phyloP scores from a whole-genome alignment of 2,797 vertebrate species.

The Pseudomugil gertrudae region DNA sequence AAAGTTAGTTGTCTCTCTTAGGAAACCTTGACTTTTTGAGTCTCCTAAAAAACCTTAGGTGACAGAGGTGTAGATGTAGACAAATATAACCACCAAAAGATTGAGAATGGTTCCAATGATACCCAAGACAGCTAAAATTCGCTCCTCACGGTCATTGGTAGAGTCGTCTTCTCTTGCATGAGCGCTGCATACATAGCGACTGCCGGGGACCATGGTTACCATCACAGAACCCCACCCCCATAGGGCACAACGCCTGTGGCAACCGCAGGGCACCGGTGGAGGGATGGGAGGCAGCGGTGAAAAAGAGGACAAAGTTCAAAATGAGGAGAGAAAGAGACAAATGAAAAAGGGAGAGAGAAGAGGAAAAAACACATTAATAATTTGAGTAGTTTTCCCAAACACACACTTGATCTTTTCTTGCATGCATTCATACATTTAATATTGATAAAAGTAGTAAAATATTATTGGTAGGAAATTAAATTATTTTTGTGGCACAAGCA shows the following conservation, averaged over 20 bases:
- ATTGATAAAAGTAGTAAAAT: neutral
- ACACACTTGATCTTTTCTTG: neutral
- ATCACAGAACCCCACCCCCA: conserved; percentile 81
- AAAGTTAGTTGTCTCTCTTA: conserved; percentile 20
- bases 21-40: conserved; percentile 1
- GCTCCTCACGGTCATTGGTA: conserved; percentile 81
- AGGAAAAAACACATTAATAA: conserved; percentile 32
- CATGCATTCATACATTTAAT: conserved; percentile 10
- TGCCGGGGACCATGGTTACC: conserved; percentile 85
- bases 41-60: conserved; percentile 55
- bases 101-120: conserved; percentile 87
- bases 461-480: conserved; percentile 7
- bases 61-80: conserved; percentile 83
- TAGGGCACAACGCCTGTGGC: conserved; percentile 68
- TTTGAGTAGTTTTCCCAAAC: conserved; percentile 13
- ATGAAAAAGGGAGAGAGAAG: conserved; percentile 1
- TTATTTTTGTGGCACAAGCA: conserved; percentile 11
- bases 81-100: conserved; percentile 83
- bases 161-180: conserved; percentile 75
- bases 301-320: conserved; percentile 15
- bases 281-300: neutral
- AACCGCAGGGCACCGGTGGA: neutral
- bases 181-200: conserved; percentile 80
- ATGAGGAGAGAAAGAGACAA: conserved; percentile 16
- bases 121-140: conserved; percentile 80